Evolutionary conservation across 2,113 vertebrate genomes (phyloP).

Genomic region (Corythornis vintsioides): DNA sequence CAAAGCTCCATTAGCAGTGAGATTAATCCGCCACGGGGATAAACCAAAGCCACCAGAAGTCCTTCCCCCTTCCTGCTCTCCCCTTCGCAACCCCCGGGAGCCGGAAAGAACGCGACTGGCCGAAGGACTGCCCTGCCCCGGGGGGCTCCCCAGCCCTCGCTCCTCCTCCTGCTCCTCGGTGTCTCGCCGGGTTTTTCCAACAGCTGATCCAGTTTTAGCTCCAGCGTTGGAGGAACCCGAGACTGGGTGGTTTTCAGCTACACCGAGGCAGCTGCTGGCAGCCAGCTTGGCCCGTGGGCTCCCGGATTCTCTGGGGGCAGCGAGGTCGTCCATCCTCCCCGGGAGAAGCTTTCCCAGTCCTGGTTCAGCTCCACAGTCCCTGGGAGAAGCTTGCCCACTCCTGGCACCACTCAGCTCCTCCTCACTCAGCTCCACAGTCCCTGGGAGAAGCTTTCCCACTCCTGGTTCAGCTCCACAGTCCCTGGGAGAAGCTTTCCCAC

Average conservation of each 20-base stretch:
- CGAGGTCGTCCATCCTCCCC: not conserved
- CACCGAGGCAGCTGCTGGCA: not conserved
- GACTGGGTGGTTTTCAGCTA: not conserved
- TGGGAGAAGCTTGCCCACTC: not conserved
- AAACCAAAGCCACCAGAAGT: not conserved
- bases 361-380: not conserved
- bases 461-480: not conserved
- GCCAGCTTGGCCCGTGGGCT: not conserved
- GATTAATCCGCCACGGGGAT: slow-evolving; percentile 1
- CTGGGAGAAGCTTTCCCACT: not conserved
- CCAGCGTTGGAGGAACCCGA: not conserved
- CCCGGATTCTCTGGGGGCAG: not conserved
- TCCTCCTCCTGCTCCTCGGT: not conserved
- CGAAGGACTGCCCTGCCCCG: not conserved
- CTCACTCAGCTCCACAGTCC: not conserved
- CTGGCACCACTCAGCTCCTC: too few species aligned
- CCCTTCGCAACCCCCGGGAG: not conserved
- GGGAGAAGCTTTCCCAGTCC: fast-evolving
- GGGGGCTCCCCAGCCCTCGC: not conserved
- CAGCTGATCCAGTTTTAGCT: slow-evolving; percentile 21
- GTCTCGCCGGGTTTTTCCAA: not conserved
- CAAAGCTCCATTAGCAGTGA: not conserved
- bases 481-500: not conserved
- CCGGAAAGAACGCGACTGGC: not conserved
- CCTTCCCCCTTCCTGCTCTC: not conserved